phyloP scores from a whole-genome alignment of 2,113 vertebrate genomes.

The Paramormyrops kingsleyae region DNA sequence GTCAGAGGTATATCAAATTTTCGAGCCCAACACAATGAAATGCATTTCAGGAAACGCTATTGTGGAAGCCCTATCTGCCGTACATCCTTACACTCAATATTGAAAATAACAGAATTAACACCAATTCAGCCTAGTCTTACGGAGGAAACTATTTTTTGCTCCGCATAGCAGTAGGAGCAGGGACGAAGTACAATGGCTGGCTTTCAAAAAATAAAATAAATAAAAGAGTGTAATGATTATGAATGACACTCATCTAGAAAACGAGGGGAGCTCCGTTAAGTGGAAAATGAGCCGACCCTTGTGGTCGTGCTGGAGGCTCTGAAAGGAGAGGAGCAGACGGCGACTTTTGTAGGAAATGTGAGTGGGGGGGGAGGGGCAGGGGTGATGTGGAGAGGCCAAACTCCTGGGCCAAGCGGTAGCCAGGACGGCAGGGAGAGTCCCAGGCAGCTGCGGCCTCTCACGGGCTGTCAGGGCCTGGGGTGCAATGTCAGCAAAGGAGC shows the following conservation, averaged over 20 bases:
- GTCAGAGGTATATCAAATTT: constrained; percentile 10
- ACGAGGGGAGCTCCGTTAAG: constrained; percentile 1
- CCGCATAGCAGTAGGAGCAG: not conserved
- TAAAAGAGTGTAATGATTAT: not conserved
- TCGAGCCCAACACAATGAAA: constrained; percentile 6
- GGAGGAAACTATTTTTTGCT: not conserved
- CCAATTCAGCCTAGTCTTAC: not conserved
- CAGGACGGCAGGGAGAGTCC: constrained; percentile 22
- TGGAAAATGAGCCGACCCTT: not conserved
- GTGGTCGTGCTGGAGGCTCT: not conserved
- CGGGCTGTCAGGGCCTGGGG: constrained; percentile 43
- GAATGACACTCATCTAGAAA: constrained; percentile 9
- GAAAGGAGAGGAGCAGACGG: not conserved
- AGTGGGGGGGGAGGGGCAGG: not conserved
- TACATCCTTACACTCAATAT: not conserved
- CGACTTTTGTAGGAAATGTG: not conserved
- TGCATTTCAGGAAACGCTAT: not conserved
- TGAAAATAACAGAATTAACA: not conserved
- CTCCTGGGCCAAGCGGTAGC: constrained; percentile 30
- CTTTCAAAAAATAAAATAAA: not conserved
- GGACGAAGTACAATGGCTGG: not conserved
- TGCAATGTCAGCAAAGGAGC: constrained; percentile 33
- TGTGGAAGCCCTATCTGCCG: not conserved
- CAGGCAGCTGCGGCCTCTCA: constrained; percentile 51
- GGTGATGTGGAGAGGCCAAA: constrained; percentile 17